Conservation (phyloP, 2,797 vertebrate species). For the Muscicapa striata region DNA sequence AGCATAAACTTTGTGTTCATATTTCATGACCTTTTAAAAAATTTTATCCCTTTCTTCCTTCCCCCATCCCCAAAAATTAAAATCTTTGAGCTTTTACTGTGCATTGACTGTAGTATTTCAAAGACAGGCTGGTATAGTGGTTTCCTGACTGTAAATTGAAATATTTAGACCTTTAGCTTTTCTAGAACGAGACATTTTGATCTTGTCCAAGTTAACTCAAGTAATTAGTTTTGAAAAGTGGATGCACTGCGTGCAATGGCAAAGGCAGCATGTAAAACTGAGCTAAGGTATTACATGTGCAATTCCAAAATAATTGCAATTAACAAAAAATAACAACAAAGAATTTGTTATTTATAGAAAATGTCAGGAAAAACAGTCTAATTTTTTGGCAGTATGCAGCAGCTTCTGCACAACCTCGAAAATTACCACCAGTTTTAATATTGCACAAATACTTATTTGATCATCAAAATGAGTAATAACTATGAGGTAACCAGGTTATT, state of each 20-base stretch:
- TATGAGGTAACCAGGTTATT: neutral
- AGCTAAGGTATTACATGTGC: neutral
- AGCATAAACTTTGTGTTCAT: neutral
- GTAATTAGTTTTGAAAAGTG: neutral
- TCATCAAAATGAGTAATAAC: neutral
- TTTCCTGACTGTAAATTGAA: neutral
- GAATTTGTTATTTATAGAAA: neutral
- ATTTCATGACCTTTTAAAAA: neutral
- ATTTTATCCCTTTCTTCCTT: neutral
- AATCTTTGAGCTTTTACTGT: neutral
- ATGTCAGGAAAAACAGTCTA: neutral
- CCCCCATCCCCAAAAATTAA: fast-evolving
- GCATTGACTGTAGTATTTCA: neutral
- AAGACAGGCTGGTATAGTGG: fast-evolving
- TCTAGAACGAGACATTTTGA: neutral
- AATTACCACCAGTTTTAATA: neutral
- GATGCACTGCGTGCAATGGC: neutral
- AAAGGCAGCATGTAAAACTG: neutral
- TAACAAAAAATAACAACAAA: neutral
- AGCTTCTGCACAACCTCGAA: neutral
- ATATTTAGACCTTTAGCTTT: neutral
- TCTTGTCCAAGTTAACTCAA: neutral
- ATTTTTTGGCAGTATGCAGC: neutral
- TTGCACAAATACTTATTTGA: neutral
- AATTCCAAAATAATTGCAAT: neutral